Conservation (phyloP, 2,888 invertebrate species). For the Sarcophaga caerulescens region DNA sequence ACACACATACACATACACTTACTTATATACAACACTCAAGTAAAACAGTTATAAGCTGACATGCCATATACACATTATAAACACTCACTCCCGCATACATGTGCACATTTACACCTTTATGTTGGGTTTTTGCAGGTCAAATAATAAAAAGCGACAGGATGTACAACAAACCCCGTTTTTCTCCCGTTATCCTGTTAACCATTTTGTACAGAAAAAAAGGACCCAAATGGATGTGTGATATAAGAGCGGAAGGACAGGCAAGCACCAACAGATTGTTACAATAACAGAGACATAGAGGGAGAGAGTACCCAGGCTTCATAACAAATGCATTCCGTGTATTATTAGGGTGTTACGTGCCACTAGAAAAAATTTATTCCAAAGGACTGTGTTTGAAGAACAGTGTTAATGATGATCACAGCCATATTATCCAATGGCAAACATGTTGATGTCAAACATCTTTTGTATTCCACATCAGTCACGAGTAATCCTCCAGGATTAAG, state of each 20-base stretch:
- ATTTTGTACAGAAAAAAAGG: background rate
- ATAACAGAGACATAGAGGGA: background rate
- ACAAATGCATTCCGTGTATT: background rate
- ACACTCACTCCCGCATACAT: background rate
- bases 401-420: no score
- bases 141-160: background rate
- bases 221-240: background rate
- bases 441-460: no score
- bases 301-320: background rate
- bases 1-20: background rate
- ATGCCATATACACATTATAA: conserved; percentile 1
- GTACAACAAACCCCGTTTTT: conserved; percentile 7
- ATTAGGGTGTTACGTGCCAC: background rate
- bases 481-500: no score
- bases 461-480: no score
- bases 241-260: conserved; percentile 5
- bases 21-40: no score
- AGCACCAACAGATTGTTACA: background rate
- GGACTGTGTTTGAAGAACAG: no score
- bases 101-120: conserved; percentile 2
- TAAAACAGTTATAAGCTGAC: background rate
- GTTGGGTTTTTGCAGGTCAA: background rate
- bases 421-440: no score
- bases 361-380: no score
- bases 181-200: conserved; percentile 8